These are phyloP conservation scores for Sparus aurata DNA, from an alignment of 2,797 vertebrate species.

Conservation along the genomic window DNA sequence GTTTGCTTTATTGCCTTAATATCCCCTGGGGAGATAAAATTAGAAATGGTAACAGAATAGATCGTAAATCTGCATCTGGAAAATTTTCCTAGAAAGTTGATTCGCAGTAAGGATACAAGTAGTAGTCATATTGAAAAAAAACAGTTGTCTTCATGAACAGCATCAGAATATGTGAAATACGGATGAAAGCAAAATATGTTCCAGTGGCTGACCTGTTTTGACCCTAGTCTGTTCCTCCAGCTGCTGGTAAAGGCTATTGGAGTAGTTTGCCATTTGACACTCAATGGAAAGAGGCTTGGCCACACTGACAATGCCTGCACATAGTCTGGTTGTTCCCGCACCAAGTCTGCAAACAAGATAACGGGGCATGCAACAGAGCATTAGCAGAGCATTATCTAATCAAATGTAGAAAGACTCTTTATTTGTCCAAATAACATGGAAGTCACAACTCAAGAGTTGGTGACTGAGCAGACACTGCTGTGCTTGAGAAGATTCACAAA, in stretches of 20 bases:
- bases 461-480: background rate
- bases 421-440: background rate
- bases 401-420: background rate
- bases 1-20: background rate
- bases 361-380: background rate
- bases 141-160: background rate
- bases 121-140: background rate
- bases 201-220: slow-evolving; percentile 88
- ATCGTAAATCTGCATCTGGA: background rate
- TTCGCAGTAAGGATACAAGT: background rate
- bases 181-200: background rate
- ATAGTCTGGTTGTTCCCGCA: slow-evolving; percentile 95
- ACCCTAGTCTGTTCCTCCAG: slow-evolving; percentile 94
- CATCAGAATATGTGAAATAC: background rate
- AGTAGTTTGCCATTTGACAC: slow-evolving; percentile 96
- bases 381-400: background rate
- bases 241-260: slow-evolving; percentile 92
- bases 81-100: background rate
- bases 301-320: slow-evolving; percentile 94
- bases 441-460: background rate
- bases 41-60: background rate
- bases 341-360: slow-evolving; percentile 86
- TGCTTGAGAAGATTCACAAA: background rate
- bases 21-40: background rate
- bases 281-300: slow-evolving; percentile 92